These are phyloP conservation scores for Lapara coniferarum DNA, from an alignment of 2,888 invertebrate genomes.

Conservation along the genomic window DNA sequence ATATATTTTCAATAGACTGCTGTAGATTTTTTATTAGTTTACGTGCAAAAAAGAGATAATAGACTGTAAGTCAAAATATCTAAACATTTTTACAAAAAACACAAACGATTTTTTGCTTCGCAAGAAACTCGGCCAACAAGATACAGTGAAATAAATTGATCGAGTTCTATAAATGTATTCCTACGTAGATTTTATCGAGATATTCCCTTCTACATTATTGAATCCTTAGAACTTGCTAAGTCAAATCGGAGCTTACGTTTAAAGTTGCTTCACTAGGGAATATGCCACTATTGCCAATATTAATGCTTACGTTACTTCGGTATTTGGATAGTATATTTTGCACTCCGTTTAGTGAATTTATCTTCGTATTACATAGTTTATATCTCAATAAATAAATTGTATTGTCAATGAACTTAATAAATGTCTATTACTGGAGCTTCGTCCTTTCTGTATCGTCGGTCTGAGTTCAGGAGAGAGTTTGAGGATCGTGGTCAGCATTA, in stretches of 20 bases:
- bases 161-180: not conserved
- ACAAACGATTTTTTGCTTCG: too few species aligned
- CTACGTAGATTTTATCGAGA: not conserved
- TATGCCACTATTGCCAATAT: not conserved
- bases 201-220: not conserved
- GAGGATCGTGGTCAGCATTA: too few species aligned
- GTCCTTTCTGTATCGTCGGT: not conserved
- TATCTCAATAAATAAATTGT: not conserved
- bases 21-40: too few species aligned
- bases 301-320: not conserved
- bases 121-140: too few species aligned
- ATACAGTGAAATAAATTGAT: not conserved
- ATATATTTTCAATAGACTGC: too few species aligned
- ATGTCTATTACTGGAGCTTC: not conserved
- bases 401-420: not conserved
- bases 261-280: slow-evolving; percentile 7
- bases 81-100: too few species aligned
- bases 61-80: too few species aligned
- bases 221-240: slow-evolving; percentile 27
- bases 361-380: not conserved
- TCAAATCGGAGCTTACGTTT: slow-evolving; percentile 7
- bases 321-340: not conserved
- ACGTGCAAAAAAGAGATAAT: too few species aligned
- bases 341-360: not conserved
- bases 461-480: too few species aligned